A percentile compares a stretch with the other conserved stretches of the same genome.
Conservation (phyloP, 2,113 vertebrate species). For the Hippolais icterina region DNA sequence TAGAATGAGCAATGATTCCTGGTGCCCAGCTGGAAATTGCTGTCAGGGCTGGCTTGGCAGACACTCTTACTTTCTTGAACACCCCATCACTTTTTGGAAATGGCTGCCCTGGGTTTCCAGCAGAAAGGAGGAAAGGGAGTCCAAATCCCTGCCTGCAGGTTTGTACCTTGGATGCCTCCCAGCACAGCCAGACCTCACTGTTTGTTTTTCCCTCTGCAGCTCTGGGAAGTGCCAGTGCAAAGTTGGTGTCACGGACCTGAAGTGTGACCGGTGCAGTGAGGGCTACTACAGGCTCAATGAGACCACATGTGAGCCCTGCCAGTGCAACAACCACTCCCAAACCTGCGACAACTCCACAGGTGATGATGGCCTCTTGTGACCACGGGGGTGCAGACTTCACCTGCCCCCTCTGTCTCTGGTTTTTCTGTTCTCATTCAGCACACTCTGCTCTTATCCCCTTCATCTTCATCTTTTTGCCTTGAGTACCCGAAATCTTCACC, state of each 20-base stretch:
- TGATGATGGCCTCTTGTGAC: not conserved
- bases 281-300: constrained; percentile 63
- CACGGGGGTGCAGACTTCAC: not conserved
- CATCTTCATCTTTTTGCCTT: not conserved
- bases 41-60: constrained; percentile 1
- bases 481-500: not conserved
- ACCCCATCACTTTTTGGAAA: not conserved
- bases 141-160: not conserved
- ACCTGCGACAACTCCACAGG: constrained; percentile 72
- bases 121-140: not conserved
- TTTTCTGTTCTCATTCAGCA: not conserved
- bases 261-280: constrained; percentile 69
- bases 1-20: not conserved
- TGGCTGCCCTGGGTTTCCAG: not conserved
- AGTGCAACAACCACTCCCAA: constrained; percentile 70
- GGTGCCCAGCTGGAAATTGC: not conserved
- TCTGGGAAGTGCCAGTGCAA: constrained; percentile 76
- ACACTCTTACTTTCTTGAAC: not conserved
- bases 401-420: not conserved
- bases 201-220: constrained; percentile 48
- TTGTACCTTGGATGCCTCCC: not conserved
- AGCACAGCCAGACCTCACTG: not conserved
- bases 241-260: constrained; percentile 48
- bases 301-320: constrained; percentile 64
- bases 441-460: not conserved